Percentiles rank a stretch among this genome's conserved stretches.
phyloP scores from a whole-genome alignment of 92 coral and sea anemone genomes.

The Palythoa grandis region DNA sequence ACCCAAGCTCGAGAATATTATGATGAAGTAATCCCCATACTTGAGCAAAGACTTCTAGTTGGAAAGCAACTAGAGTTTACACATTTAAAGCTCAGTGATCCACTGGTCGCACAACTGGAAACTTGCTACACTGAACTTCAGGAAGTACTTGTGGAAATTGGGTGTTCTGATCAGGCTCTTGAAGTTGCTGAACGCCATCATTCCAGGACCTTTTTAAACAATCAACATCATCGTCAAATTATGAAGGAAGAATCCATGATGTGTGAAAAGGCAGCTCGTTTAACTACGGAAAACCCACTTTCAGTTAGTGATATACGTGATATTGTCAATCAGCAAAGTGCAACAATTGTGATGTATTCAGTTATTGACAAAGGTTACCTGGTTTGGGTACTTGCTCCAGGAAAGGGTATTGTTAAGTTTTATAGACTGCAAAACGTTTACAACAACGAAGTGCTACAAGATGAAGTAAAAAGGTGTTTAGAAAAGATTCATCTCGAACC shows the following conservation, averaged over 20 bases:
- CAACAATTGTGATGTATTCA: constrained; percentile 66
- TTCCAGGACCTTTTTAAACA: constrained; percentile 68
- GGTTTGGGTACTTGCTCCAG: constrained; percentile 74
- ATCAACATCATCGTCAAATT: constrained; percentile 53
- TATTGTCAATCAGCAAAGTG: constrained; percentile 57
- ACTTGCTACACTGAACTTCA: constrained; percentile 77
- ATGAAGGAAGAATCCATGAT: constrained; percentile 25
- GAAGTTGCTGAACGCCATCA: constrained; percentile 81
- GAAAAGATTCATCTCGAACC: constrained; percentile 60
- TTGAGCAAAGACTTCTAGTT: constrained; percentile 70
- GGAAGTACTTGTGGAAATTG: constrained; percentile 76
- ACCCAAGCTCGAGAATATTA: constrained; percentile 69
- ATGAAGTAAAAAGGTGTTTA: constrained; percentile 60
- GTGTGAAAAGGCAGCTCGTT: not conserved
- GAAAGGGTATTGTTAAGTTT: constrained; percentile 72
- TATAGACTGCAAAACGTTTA: constrained; percentile 65
- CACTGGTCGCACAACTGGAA: constrained; percentile 55
- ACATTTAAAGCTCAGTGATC: constrained; percentile 52
- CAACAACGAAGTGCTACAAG: constrained; percentile 56
- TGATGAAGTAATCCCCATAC: constrained; percentile 71
- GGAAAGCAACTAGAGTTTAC: constrained; percentile 43
- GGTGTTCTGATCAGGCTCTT: constrained; percentile 63
- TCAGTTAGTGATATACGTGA: constrained; percentile 61
- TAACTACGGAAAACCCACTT: constrained; percentile 47
- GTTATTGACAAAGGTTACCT: constrained; percentile 65